Base-by-base conservation (phyloP, 2,888 invertebrate species). In the Leucophora obtusa region DNA sequence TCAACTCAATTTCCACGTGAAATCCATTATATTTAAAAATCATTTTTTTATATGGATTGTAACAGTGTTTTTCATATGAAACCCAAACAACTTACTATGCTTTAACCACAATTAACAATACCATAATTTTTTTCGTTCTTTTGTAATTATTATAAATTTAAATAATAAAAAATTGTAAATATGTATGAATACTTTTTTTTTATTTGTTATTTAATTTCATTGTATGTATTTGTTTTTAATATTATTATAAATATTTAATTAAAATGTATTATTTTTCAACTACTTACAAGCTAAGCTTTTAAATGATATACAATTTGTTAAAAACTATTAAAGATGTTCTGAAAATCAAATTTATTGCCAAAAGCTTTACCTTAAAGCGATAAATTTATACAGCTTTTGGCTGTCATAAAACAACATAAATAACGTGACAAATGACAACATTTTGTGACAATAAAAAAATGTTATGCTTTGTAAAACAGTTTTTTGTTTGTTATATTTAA, bases 71-170 rank as follows among this genome's bases (percentile, higher is more conserved):
- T n/a, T n/a, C n/a, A n/a, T n/a, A n/a, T n/a, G n/a, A n/a, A n/a
- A n/a, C n/a, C n/a, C n/a, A n/a, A n/a, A n/a, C n/a, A n/a, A n/a
- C n/a, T n/a, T n/a, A n/a, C n/a, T n/a, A n/a, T n/a, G n/a, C n/a
- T n/a, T 50, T 62, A 38, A n/a, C 24, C 50, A 71, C 65, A 72
- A 88, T 89, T 91, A 96, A 96, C 92, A 96, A 89, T 96, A 96
- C 93, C 96, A 96, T 62, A 94, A 93, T 88, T 94, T 92, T 11
- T 96, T 93, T 91, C 98, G 92, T 94, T 91, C 84, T 93, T 89
- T 97, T 97, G 35, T 59, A 35, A 33, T 69, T 65, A 35, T 58
- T 54, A 15, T 56, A 53, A 53, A 62, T 47, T 66, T 68, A 72
- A 43, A 14, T 54, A 54, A 17, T 65, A 47, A 47, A 18, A 47